Base-by-base conservation (phyloP, 2,888 invertebrate species). In the Crematogaster levior region DNA sequence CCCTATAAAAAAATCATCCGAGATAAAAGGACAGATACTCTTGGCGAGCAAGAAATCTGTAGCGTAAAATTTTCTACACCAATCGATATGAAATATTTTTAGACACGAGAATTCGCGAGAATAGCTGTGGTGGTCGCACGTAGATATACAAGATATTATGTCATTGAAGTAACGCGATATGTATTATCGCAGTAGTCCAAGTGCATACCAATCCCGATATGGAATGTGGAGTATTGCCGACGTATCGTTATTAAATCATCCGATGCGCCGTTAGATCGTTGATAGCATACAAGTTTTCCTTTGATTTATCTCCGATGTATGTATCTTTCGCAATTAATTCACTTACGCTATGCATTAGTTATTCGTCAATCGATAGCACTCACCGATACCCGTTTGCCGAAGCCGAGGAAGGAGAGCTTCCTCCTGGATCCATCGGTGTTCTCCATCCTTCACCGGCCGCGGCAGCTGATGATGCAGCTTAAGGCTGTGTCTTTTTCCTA, bases 361-460 rank as follows among this genome's bases (percentile, higher is more conserved):
- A 9, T 48, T 34, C 1, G n/a, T 60, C 18, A 1, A 21, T 43
- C 21, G 18, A n/a, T 15, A 24, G 2, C 18, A 91, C 93, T 93
- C 84, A 94, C 95, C 90, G 95, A 95, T 95, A 92, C 95, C 95
- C 95, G 96, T 93, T 96, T 96, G 84, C 96, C 95, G 92, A 97
- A 97, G 90, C 97, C 97, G 86, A 97, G 95, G 94, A 97, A 97
- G 72, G 97, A 97, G 80, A 97, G 95, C 93, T 97, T 97, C 94
- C 97, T 96, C 92, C 96, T 96, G 92, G 96, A 96, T 90, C 95
- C 90, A 34, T 89, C 89, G 75, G 89, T 91, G 75, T 89, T 88
- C 81, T 92, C 89, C 93, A 93, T 94, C 37, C 48, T 88, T 86
- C 60, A 88, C 75, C 77, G 80, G 86, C 84, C 73, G 82, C 86